phyloP scores from a whole-genome alignment of 1,140 invertebrate species.

The Lasioglossum baleicum region DNA sequence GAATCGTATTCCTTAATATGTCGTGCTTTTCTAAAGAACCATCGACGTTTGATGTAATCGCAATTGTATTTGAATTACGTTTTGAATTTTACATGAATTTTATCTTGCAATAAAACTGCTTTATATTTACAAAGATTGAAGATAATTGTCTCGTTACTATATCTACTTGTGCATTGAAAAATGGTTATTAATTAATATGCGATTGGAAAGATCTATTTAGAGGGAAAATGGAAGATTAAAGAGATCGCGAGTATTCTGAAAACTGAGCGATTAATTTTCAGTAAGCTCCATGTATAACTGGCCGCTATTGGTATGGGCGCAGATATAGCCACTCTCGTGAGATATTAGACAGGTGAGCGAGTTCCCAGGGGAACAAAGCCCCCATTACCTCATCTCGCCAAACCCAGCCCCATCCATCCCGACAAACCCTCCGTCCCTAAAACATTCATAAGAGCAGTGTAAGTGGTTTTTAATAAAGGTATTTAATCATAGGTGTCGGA shows the following conservation, averaged over 20 bases:
- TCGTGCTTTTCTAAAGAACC: no score
- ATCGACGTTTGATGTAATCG: no score
- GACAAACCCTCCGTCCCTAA: conserved; percentile 63
- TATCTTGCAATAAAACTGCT: not conserved
- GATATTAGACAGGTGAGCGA: conserved; percentile 77
- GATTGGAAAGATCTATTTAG: not conserved
- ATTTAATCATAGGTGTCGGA: conserved; percentile 73
- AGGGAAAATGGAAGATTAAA: not conserved
- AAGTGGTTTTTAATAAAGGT: conserved; percentile 77
- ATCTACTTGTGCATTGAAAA: not conserved
- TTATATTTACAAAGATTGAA: not conserved
- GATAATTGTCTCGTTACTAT: not conserved
- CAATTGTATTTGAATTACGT: no score
- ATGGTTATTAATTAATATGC: not conserved
- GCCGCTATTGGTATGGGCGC: conserved; percentile 59
- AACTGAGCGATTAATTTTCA: conserved; percentile 69
- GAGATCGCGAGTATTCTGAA: conserved; percentile 51
- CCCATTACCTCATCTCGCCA: conserved; percentile 72
- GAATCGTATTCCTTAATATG: no score
- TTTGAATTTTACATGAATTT: no score
- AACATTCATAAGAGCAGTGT: conserved; percentile 72
- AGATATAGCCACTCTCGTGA: conserved; percentile 71
- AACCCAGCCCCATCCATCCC: conserved; percentile 55
- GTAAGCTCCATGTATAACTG: conserved; percentile 61
- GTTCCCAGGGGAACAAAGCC: conserved; percentile 77